Conservation (phyloP, 2,113 vertebrate species). For the Dicerorhinus sumatrensis region DNA sequence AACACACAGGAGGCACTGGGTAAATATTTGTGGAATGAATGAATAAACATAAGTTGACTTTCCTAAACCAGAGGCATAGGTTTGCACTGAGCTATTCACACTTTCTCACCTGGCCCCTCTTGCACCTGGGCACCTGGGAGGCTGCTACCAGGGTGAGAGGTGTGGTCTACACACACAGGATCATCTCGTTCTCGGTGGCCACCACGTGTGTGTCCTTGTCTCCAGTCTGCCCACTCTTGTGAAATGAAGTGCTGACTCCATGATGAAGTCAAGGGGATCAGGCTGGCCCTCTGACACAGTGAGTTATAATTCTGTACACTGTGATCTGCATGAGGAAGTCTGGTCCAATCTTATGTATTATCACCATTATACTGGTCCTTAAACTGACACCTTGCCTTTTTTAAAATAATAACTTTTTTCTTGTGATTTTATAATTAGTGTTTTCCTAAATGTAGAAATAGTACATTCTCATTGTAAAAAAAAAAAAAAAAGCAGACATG, state of each 20-base stretch:
- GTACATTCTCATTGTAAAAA: background rate
- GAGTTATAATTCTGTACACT: fast-evolving
- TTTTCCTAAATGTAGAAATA: background rate
- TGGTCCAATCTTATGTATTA: fast-evolving
- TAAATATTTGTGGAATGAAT: background rate
- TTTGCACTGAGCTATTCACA: background rate
- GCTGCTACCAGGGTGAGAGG: background rate
- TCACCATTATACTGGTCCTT: too few relatives aligned
- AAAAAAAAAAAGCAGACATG: background rate
- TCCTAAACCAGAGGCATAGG: background rate
- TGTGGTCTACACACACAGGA: background rate
- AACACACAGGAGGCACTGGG: background rate
- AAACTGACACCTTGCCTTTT: background rate
- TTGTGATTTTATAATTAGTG: background rate
- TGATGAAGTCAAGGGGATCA: fast-evolving
- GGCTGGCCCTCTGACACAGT: background rate
- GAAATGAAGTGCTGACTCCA: background rate
- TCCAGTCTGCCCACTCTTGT: background rate
- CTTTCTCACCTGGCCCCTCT: background rate
- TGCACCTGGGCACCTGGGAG: background rate
- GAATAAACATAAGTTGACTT: background rate
- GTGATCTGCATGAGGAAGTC: background rate
- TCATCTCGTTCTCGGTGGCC: fast-evolving
- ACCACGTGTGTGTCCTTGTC: background rate
- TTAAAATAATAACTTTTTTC: background rate